Percentiles rank a stretch among this genome's conserved stretches.
Evolutionary conservation across 2,888 invertebrate species (phyloP).

Genomic region (Imbricaverruca yamaguchii): DNA sequence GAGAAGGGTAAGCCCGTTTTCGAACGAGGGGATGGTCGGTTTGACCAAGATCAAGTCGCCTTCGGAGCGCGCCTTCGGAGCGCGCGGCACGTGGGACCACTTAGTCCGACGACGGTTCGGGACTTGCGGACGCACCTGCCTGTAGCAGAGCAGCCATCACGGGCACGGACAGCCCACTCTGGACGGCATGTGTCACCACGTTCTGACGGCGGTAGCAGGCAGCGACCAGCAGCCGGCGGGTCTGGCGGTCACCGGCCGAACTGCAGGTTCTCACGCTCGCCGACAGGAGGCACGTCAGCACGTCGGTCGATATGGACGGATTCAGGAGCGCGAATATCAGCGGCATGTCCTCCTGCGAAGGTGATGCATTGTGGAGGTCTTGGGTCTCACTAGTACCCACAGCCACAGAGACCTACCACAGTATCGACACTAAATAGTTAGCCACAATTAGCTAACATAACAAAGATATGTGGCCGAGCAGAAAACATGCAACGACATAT

Average conservation of each 20-base stretch:
- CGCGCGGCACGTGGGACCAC: too few species aligned
- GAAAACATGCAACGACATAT: too few species aligned
- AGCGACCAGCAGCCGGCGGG: constrained; percentile 23
- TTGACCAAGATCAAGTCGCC: too few species aligned
- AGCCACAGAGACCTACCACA: not conserved
- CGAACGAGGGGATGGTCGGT: too few species aligned
- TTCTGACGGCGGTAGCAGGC: constrained; percentile 31
- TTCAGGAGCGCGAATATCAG: constrained; percentile 32
- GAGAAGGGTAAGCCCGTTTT: too few species aligned
- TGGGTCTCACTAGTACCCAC: too few species aligned
- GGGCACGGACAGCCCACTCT: constrained; percentile 29
- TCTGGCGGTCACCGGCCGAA: constrained; percentile 18
- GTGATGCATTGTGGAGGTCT: not conserved
- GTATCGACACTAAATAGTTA: not conserved
- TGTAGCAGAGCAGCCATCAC: not conserved
- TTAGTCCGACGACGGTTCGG: too few species aligned
- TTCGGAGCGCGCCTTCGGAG: too few species aligned
- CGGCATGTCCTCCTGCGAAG: constrained; percentile 33
- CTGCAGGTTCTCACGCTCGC: not conserved
- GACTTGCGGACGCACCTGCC: not conserved
- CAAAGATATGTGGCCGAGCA: too few species aligned
- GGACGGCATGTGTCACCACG: constrained; percentile 33
- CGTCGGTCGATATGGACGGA: constrained; percentile 25
- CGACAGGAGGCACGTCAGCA: constrained; percentile 31
- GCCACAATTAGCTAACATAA: not conserved